Evolutionary conservation across 2,113 vertebrate genomes (phyloP), one percentile per base, ranked within the genome.

Genomic region (Zosterops japonicus): DNA sequence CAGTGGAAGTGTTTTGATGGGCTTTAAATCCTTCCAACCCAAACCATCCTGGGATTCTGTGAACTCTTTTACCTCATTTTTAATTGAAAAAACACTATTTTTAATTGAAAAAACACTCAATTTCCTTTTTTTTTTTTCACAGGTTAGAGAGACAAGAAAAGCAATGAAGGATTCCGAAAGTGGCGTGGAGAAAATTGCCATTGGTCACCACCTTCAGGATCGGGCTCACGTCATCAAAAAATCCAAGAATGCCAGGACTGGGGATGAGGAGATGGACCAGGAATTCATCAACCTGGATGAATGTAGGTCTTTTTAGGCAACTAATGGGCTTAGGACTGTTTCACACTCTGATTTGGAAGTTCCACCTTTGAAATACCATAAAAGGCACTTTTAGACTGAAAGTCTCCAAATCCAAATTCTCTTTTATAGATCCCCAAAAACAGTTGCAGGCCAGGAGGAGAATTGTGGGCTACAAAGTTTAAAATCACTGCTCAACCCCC

Each of bases 241-340:
- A 94, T 99, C 98, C 70, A 98, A 94, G 87, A 99, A 99, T 97
- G 97, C 76, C 13, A 99, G 96, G 95, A 99, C 99, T 15, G 99
- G 99, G 41, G 98, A 99, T 64, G 98, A 98, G 88, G 99, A 99
- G 97, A 55, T 99, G 81, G 98, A 98, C 95, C 99, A 99, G 69
- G 99, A 99, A 94, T 99, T 99, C 94, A 97, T 99, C 97, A 99
- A 99, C 92, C 61, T 99, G 97, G 98, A 98, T 95, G 99, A 99
- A 97, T 96, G 99, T 99, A 97, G 64, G 98, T 97, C 33, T 24
- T 47, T 29, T 9, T 19, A 8, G 20, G 64, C 42, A 28, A 3
- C 18, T 44, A 3, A 15, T 14, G 39, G 53, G 15, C 28, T 87
- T 59, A 15, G 28, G 29, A 35, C 18, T 44, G 11, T 67, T 41